Evolutionary conservation across 2,797 vertebrate genomes (phyloP).

Genomic region (Epinephelus malabaricus): DNA sequence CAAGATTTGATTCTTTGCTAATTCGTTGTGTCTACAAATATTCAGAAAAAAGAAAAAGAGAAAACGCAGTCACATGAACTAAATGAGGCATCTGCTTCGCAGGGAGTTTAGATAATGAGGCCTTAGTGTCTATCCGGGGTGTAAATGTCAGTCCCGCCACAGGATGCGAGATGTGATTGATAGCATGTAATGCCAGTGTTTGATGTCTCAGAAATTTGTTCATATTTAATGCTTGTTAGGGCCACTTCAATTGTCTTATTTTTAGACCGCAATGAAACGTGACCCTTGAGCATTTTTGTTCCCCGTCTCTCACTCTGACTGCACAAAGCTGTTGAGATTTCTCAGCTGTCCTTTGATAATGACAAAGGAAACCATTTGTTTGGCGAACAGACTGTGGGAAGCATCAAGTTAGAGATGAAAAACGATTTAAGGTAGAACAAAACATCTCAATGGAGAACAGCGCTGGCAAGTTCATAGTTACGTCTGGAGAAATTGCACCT

Average conservation of each 20-base stretch:
- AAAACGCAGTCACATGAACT: constrained; percentile 68
- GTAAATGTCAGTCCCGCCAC: constrained; percentile 64
- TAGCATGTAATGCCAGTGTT: constrained; percentile 44
- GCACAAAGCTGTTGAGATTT: constrained; percentile 52
- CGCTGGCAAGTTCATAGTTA: background rate
- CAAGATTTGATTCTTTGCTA: constrained; percentile 25
- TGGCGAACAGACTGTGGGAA: constrained; percentile 50
- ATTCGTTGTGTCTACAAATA: constrained; percentile 50
- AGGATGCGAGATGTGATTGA: constrained; percentile 60
- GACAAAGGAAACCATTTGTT: constrained; percentile 75
- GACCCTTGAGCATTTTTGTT: constrained; percentile 42
- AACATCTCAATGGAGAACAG: constrained; percentile 8
- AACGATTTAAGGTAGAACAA: constrained; percentile 21
- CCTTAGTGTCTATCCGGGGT: constrained; percentile 59
- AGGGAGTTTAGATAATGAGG: constrained; percentile 72
- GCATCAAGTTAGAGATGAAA: constrained; percentile 44
- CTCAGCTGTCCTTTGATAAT: constrained; percentile 75
- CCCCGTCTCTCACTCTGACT: constrained; percentile 32
- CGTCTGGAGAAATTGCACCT: constrained; percentile 20
- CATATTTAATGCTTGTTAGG: constrained; percentile 38
- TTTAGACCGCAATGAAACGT: constrained; percentile 48
- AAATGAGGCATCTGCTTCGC: constrained; percentile 70
- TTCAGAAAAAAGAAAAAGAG: constrained; percentile 37
- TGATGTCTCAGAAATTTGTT: constrained; percentile 47
- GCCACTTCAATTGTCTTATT: constrained; percentile 46